A percentile compares a stretch with the other conserved stretches of the same genome.
Conservation (phyloP, 2,888 invertebrate species). For the Iselma pallidipennis region DNA sequence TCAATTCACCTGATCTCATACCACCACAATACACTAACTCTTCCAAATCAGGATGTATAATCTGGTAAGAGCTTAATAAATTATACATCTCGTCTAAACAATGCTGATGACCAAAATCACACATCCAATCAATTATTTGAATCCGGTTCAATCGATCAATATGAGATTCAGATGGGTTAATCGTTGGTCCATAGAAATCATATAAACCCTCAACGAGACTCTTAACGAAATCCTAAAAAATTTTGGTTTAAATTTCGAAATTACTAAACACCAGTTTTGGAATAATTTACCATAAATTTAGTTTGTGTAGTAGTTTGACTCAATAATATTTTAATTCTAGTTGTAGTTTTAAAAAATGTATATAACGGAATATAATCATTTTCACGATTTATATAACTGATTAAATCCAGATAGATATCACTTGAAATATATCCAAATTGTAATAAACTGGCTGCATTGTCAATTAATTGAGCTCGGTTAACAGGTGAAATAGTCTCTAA, state of each 20-base stretch:
- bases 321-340: conserved; percentile 28
- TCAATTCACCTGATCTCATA: conserved; percentile 63
- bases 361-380: conserved; percentile 69
- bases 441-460: conserved; percentile 71
- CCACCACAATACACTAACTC: conserved; percentile 74
- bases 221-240: conserved; percentile 14
- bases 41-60: conserved; percentile 66
- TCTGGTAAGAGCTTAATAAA: conserved; percentile 53
- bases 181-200: conserved; percentile 10
- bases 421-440: conserved; percentile 62
- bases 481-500: conserved; percentile 59
- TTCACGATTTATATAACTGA: conserved; percentile 63
- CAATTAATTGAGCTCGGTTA: conserved; percentile 75
- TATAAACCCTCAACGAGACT: conserved; percentile 8
- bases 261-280: not conserved
- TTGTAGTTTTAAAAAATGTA: conserved; percentile 47
- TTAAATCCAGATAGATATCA: conserved; percentile 60
- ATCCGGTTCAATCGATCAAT: conserved; percentile 63
- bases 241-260: not conserved
- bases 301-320: conserved; percentile 17
- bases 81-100: conserved; percentile 59
- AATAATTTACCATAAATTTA: conserved; percentile 24
- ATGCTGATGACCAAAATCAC: conserved; percentile 62
- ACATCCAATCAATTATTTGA: conserved; percentile 65
- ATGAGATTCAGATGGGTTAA: conserved; percentile 41